Conservation (phyloP, 1,140 invertebrate genomes). For the Periplaneta americana region DNA sequence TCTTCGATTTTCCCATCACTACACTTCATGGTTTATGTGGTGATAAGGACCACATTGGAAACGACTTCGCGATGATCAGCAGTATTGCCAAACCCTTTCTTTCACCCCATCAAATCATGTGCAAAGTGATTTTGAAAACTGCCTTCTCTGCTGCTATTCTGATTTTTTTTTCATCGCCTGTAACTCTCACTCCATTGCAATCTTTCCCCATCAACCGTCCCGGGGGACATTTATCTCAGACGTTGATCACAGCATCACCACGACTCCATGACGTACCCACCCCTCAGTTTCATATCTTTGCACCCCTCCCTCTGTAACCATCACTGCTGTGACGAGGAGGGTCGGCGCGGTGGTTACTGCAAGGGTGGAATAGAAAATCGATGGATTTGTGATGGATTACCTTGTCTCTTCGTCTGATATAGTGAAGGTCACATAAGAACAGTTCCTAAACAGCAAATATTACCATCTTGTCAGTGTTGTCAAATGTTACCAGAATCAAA, state of each 20-base stretch:
- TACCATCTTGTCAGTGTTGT: too few species aligned
- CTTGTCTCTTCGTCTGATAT: neutral
- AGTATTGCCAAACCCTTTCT: too few species aligned
- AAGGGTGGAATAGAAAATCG: neutral
- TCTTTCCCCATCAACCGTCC: too few species aligned
- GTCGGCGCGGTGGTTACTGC: neutral
- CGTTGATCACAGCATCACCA: neutral
- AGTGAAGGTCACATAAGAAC: too few species aligned
- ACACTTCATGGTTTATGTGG: neutral
- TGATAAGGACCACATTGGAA: neutral
- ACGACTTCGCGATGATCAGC: neutral
- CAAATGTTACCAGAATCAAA: too few species aligned
- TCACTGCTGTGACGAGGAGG: neutral
- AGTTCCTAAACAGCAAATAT: too few species aligned
- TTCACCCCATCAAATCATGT: neutral
- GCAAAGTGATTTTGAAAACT: neutral
- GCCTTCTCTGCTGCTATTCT: too few species aligned
- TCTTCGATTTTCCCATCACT: neutral
- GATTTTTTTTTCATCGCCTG: neutral
- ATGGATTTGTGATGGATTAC: neutral
- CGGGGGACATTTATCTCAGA: neutral
- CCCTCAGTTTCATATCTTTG: neutral
- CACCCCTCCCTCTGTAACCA: neutral
- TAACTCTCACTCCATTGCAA: neutral
- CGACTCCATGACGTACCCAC: neutral